phyloP scores from a whole-genome alignment of 2,888 invertebrate species.

The Strigamia crassipes region DNA sequence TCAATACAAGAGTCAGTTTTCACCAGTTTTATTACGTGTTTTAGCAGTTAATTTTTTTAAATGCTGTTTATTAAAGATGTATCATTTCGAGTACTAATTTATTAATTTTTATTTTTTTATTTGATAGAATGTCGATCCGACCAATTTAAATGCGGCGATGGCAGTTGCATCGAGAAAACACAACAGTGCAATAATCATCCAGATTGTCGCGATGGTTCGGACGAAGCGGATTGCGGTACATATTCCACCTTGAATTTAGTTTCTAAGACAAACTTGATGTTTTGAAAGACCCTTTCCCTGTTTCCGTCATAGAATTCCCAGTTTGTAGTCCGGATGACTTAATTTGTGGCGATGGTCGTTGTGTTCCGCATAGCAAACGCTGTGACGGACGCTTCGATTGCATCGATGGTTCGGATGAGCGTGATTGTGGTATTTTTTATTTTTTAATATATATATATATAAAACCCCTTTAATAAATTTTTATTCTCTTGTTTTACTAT shows the following conservation, averaged over 20 bases:
- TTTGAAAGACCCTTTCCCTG: slow-evolving; percentile 6
- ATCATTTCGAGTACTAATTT: too few relatives aligned
- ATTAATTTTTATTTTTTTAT: neutral
- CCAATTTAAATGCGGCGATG: slow-evolving; percentile 65
- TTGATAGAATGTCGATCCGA: neutral
- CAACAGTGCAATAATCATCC: slow-evolving; percentile 69
- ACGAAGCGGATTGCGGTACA: slow-evolving; percentile 66
- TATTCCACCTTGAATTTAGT: neutral
- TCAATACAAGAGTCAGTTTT: neutral
- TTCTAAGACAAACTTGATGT: neutral
- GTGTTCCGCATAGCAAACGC: slow-evolving; percentile 70
- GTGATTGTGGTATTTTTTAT: slow-evolving; percentile 65
- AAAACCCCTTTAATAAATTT: neutral
- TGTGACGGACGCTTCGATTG: slow-evolving; percentile 79
- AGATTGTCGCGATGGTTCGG: slow-evolving; percentile 69
- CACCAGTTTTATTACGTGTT: too few relatives aligned
- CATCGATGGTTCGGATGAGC: slow-evolving; percentile 74
- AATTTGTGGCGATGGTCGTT: slow-evolving; percentile 74
- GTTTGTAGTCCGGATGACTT: slow-evolving; percentile 64
- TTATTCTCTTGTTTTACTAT: neutral
- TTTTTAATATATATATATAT: too few relatives aligned
- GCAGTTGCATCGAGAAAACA: slow-evolving; percentile 66
- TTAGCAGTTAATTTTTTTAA: too few relatives aligned
- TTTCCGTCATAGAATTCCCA: neutral
- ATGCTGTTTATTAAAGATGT: neutral